phyloP scores from a whole-genome alignment of 2,797 vertebrate species.

The Corythornis leucogaster region DNA sequence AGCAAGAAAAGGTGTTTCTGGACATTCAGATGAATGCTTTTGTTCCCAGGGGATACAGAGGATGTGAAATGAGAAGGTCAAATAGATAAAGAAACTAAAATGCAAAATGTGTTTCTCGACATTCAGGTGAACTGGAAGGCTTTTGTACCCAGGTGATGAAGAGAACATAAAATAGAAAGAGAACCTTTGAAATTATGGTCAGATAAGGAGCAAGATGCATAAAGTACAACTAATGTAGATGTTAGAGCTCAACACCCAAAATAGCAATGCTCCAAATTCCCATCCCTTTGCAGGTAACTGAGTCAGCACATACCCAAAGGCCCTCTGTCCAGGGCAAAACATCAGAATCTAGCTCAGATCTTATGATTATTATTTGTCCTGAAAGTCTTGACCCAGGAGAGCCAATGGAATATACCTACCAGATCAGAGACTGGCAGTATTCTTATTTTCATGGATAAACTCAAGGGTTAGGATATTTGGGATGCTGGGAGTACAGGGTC shows the following conservation, averaged over 20 bases:
- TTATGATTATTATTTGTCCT: not conserved
- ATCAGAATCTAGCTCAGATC: fast-evolving
- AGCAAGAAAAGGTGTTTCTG: fast-evolving
- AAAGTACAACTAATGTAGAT: fast-evolving
- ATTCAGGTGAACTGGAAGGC: fast-evolving
- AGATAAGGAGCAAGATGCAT: not conserved
- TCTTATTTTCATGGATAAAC: not conserved
- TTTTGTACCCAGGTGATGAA: too few species aligned
- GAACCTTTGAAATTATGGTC: not conserved
- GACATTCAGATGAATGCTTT: fast-evolving
- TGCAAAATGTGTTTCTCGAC: too few species aligned
- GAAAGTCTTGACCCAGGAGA: not conserved
- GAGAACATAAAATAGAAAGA: not conserved
- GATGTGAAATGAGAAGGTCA: not conserved
- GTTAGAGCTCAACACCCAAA: not conserved
- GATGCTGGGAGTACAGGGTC: fast-evolving
- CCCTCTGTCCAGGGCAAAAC: not conserved
- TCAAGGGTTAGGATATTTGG: fast-evolving
- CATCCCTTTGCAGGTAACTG: too few species aligned
- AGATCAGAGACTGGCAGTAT: too few species aligned
- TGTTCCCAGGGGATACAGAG: fast-evolving
- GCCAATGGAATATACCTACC: not conserved
- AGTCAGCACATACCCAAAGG: not conserved
- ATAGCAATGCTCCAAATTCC: fast-evolving
- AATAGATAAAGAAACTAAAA: too few species aligned